Base-by-base conservation (phyloP, 2,888 invertebrate genomes). In the Anagyrus pseudococci region DNA sequence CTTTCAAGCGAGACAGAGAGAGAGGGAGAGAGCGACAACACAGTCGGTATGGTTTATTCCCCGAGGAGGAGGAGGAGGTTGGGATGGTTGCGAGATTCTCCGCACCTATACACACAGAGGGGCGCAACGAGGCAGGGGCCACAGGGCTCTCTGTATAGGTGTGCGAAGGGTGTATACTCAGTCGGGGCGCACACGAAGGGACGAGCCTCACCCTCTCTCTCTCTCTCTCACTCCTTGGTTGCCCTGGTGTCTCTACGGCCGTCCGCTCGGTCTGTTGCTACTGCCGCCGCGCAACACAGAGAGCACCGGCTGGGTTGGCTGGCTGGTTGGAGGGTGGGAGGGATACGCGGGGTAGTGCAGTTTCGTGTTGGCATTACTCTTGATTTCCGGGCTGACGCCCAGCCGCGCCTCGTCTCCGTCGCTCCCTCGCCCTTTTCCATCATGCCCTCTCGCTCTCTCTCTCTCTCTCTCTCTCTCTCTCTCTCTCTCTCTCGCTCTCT, bases 301-400 rank as follows among this genome's bases (percentile, higher is more conserved):
- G 49, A 20, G 15, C 50, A 49, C 23, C n/a, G 25, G 57, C 37
- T 26, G 20, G 48, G 25, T n/a, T n/a, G n/a, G n/a, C n/a, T n/a
- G n/a, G n/a, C n/a, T n/a, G n/a, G n/a, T n/a, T n/a, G n/a, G 53
- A 58, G 29, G 33, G 57, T 41, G 63, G 44, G 49, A 48, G 44
- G 20, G 54, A 50, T 64, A 48, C 25, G 69, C 63, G 82, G 83
- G 75, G 80, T 81, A 85, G 85, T 85, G 84, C 85, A 84, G 84
- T 85, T 86, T 84, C 85, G 83, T 86, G 85, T 86, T 84, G 83
- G 84, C 85, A 85, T 86, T 85, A 86, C 84, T 85, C 86, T 85
- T 85, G 85, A 86, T 86, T 85, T 85, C 84, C 84, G 82, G 77
- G 80, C 82, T 83, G 84, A 80, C 80, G 78, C 75, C 76, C 75